phyloP scores from a whole-genome alignment of 2,888 invertebrate species.

The Anodontia alba region DNA sequence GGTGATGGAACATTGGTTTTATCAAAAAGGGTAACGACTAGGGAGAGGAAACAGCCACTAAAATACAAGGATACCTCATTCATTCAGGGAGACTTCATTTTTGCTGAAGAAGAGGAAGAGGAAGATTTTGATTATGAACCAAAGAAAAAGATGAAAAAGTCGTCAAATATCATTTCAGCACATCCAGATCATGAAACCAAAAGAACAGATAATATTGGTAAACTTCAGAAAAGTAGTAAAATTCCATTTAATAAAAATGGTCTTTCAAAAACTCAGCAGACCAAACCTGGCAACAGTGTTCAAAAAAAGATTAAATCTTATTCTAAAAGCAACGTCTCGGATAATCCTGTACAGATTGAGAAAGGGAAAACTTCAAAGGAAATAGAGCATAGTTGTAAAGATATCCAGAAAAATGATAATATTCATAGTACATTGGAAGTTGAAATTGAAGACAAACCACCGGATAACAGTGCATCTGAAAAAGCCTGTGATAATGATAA shows the following conservation, averaged over 20 bases:
- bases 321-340: not conserved
- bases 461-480: not conserved
- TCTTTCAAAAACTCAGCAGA: conserved; percentile 9
- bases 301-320: not conserved
- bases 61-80: conserved; percentile 62
- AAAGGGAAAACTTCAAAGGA: not conserved
- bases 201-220: conserved; percentile 21
- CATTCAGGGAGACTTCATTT: conserved; percentile 61
- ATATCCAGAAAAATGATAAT: not conserved
- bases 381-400: not conserved
- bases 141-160: conserved; percentile 40
- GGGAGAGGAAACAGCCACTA: conserved; percentile 55
- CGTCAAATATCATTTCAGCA: conserved; percentile 3
- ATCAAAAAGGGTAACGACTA: conserved; percentile 31
- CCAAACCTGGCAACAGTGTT: not conserved
- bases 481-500: not conserved
- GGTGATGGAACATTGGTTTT: conserved; percentile 53
- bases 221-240: not conserved
- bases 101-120: conserved; percentile 55
- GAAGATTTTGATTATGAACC: conserved; percentile 34
- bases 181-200: conserved; percentile 47
- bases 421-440: not conserved
- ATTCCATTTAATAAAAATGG: not conserved
- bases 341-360: not conserved
- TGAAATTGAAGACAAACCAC: not conserved